These are phyloP conservation scores for Melieria crassipennis DNA, from an alignment of 2,888 invertebrate species.

Conservation along the genomic window DNA sequence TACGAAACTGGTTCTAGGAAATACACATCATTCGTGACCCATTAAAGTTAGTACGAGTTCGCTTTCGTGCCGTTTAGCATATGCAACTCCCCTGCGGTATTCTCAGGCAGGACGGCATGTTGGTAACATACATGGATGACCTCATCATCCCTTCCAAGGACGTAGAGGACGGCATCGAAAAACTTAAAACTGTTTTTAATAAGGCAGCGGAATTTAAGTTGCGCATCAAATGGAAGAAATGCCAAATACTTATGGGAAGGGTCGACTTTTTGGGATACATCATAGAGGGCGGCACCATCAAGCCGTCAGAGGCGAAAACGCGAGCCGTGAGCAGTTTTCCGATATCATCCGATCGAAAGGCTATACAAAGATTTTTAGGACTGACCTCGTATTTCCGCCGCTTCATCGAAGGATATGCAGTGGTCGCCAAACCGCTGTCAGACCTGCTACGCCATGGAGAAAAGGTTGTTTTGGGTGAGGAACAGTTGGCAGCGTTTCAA, in stretches of 20 bases:
- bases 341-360: conserved; percentile 21
- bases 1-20: no score
- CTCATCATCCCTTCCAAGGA: conserved; percentile 22
- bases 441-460: conserved; percentile 42
- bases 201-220: conserved; percentile 28
- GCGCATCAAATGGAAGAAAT: conserved; percentile 37
- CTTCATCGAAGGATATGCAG: conserved; percentile 38
- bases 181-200: conserved; percentile 23
- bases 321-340: conserved; percentile 29
- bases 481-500: conserved; percentile 27
- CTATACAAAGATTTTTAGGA: conserved; percentile 34
- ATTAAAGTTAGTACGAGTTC: no score
- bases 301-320: conserved; percentile 33
- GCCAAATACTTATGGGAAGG: conserved; percentile 34
- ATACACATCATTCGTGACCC: no score
- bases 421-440: conserved; percentile 54
- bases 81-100: conserved; percentile 40
- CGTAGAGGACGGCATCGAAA: conserved; percentile 24
- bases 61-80: conserved; percentile 41
- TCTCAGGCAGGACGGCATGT: conserved; percentile 18
- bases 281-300: conserved; percentile 17
- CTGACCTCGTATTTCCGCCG: conserved; percentile 37
- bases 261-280: conserved; percentile 30
- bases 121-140: conserved; percentile 27
- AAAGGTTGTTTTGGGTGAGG: conserved; percentile 30